Evolutionary conservation across 2,797 vertebrate genomes (phyloP).

Genomic region (Miopithecus talapoin): DNA sequence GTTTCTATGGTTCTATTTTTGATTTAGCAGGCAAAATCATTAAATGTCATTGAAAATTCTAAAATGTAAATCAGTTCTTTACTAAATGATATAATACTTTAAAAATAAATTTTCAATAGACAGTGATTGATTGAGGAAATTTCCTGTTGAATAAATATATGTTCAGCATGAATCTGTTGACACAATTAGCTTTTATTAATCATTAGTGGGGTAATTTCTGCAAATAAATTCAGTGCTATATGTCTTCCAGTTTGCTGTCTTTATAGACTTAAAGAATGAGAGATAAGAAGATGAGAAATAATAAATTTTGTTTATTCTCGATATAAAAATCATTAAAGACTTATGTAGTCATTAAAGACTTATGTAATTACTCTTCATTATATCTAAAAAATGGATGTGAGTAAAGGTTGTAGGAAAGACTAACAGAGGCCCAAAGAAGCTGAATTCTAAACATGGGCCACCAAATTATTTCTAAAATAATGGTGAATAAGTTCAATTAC

Average conservation of each 20-base stretch:
- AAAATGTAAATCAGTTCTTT: background rate
- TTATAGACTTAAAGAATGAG: background rate
- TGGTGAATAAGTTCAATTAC: background rate
- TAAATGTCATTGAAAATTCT: background rate
- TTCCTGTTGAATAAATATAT: background rate
- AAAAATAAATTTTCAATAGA: conserved; percentile 32
- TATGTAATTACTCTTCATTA: background rate
- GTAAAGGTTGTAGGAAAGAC: background rate
- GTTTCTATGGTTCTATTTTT: background rate
- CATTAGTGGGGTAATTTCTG: background rate
- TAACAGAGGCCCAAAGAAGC: background rate
- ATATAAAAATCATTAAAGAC: conserved; percentile 13
- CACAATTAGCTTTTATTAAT: conserved; percentile 4
- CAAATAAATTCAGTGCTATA: background rate
- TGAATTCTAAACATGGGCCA: background rate
- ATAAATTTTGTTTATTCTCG: background rate
- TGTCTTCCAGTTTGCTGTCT: background rate
- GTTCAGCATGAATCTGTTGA: background rate
- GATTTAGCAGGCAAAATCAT: background rate
- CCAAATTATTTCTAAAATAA: background rate
- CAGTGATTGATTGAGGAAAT: background rate
- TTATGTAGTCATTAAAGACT: background rate
- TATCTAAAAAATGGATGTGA: background rate
- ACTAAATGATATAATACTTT: background rate
- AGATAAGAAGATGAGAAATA: background rate